These are phyloP conservation scores for Melangyna quadrimaculata DNA, from an alignment of 2,888 invertebrate species.

Conservation along the genomic window DNA sequence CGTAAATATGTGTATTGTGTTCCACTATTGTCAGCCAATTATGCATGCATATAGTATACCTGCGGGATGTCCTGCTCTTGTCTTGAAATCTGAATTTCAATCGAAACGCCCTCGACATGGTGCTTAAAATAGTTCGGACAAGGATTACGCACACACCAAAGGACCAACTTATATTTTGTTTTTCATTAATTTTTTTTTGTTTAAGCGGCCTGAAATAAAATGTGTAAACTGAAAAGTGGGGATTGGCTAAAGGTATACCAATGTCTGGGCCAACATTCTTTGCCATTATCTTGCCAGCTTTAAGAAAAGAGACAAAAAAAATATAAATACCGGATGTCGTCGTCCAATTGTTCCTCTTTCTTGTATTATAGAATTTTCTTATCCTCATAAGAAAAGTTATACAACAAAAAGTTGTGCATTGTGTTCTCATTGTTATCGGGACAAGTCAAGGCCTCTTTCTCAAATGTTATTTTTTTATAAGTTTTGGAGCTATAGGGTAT, in stretches of 20 bases:
- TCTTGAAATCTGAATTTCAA: slow-evolving; percentile 42
- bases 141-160: slow-evolving; percentile 37
- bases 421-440: slow-evolving; percentile 53
- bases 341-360: slow-evolving; percentile 58
- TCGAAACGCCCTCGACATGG: slow-evolving; percentile 66
- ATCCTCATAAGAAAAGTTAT: slow-evolving; percentile 20
- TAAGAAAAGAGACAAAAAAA: neutral
- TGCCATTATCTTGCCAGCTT: slow-evolving; percentile 15
- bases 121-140: slow-evolving; percentile 50
- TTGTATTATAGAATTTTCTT: slow-evolving; percentile 44
- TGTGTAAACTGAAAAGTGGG: neutral
- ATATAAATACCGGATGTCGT: slow-evolving; percentile 66
- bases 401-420: slow-evolving; percentile 39
- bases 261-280: slow-evolving; percentile 42
- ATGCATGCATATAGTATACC: slow-evolving; percentile 59
- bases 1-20: neutral
- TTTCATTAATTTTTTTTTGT: neutral
- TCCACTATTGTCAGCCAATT: slow-evolving; percentile 51
- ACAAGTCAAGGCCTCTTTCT: slow-evolving; percentile 52
- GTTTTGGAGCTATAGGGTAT: neutral
- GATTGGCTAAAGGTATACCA: too few relatives aligned
- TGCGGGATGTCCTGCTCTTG: slow-evolving; percentile 17
- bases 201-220: neutral
- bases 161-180: slow-evolving; percentile 12
- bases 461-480: neutral